Evolutionary conservation across 2,113 vertebrate genomes (phyloP).

Genomic region (Gopherus evgoodei): DNA sequence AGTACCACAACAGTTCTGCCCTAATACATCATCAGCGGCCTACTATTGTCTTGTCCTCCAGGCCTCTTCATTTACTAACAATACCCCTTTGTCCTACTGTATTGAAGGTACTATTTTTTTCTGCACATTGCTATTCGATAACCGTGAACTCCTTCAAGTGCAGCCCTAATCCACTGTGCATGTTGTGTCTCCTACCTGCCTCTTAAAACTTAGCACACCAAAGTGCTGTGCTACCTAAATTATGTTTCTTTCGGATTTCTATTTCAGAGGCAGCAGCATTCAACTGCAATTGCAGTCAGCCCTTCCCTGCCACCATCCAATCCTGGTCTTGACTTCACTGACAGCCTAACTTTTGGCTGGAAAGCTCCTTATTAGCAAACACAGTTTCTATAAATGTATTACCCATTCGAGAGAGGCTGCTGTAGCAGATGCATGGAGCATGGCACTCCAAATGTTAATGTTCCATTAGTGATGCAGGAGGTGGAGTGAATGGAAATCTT

Average conservation of each 20-base stretch:
- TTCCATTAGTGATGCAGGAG: slow-evolving; percentile 71
- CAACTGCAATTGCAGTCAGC: slow-evolving; percentile 58
- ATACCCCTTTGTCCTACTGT: slow-evolving; percentile 65
- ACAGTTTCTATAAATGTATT: slow-evolving; percentile 67
- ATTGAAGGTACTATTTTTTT: slow-evolving; percentile 59
- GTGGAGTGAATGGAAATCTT: slow-evolving; percentile 73
- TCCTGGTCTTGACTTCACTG: slow-evolving; percentile 59
- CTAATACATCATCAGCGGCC: slow-evolving; percentile 57
- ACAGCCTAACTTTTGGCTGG: slow-evolving; percentile 73
- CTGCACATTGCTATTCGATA: slow-evolving; percentile 68
- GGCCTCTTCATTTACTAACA: slow-evolving; percentile 62
- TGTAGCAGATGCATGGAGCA: slow-evolving; percentile 67
- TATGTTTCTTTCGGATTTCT: slow-evolving; percentile 30
- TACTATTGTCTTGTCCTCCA: slow-evolving; percentile 71
- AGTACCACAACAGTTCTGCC: slow-evolving; percentile 80
- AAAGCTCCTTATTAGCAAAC: slow-evolving; percentile 74
- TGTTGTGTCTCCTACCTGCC: slow-evolving; percentile 64
- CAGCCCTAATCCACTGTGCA: slow-evolving; percentile 63
- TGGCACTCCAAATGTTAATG: slow-evolving; percentile 63
- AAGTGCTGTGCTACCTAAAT: slow-evolving; percentile 79
- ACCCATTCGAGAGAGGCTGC: slow-evolving; percentile 76
- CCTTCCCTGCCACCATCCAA: slow-evolving; percentile 51
- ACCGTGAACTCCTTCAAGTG: slow-evolving; percentile 63
- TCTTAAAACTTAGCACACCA: slow-evolving; percentile 73
- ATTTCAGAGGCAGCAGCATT: slow-evolving; percentile 68